Evolutionary conservation across 2,113 vertebrate species (phyloP), one percentile per base, ranked within the genome.

Genomic region (Sorex araneus): DNA sequence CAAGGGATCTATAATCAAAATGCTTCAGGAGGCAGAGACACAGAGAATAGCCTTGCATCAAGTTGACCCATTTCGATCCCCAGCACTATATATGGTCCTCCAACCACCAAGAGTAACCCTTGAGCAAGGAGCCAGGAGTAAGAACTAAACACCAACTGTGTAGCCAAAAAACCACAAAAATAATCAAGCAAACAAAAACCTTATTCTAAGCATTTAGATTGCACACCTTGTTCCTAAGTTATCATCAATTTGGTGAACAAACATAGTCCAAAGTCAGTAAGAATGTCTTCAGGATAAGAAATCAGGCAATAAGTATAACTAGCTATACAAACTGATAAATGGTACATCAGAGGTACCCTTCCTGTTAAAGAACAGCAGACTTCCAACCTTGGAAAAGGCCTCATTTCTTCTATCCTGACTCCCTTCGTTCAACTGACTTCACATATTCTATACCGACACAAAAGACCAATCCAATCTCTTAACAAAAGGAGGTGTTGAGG

Each of bases 291-390:
- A 30, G 23, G 47, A 28, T 67, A 64, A 92, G 45, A 60, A 85
- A 64, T n/a, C 88, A 96, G 60, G 92, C 34, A 50, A 23, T 80
- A 86, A 88, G 88, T 76, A 67, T 79, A 88, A 80, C 73, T 57
- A 75, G 50, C 34, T 47, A 88, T 43, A 92, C 71, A 93, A 94
- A 89, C 34, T 84, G 70, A 77, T 73, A 87, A 80, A 86, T 47
- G 82, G 66, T 76, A 82, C 21, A 76, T 87, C 40, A 75, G 82
- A 93, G 30, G 28, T 64, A 75, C 11, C 32, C 60, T 87, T 25
- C 73, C 16, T 9, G 76, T 47, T 70, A 71, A 84, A 93, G 32
- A 47, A 19, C 30, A 75, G 28, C 50, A 67, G 70, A 75, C 18
- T 30, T 70, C 75, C 32, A 73, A 40, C 11, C 43, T 60, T 70